Conservation (phyloP, 2,113 vertebrate species). For the Tragulus kanchil region DNA sequence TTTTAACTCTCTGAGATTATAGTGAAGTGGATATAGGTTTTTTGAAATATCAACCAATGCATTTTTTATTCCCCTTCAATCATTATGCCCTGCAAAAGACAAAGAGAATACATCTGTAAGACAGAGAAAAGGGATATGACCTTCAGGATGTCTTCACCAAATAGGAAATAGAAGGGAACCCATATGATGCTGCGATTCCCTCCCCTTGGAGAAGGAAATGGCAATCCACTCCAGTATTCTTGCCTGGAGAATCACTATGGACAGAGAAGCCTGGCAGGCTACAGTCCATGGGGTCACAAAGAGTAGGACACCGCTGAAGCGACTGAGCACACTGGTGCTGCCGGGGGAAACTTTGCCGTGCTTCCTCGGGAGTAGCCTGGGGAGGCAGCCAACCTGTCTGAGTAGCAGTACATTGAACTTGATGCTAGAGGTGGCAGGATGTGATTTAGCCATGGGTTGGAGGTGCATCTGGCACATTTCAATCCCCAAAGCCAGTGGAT, state of each 20-base stretch:
- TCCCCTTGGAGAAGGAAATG: too few relatives aligned
- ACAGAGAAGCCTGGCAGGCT: too few relatives aligned
- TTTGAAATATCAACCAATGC: background rate
- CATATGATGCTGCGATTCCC: background rate
- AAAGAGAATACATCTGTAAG: background rate
- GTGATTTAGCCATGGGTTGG: background rate
- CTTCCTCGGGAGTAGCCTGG: background rate
- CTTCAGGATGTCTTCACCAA: background rate
- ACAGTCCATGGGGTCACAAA: too few relatives aligned
- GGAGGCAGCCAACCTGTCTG: background rate
- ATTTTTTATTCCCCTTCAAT: slow-evolving; percentile 7
- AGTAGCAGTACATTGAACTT: background rate
- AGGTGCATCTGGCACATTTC: background rate
- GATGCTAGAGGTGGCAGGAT: background rate
- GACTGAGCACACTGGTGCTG: too few relatives aligned
- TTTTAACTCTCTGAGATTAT: slow-evolving; percentile 27
- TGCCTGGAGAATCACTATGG: too few relatives aligned
- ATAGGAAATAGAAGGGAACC: background rate
- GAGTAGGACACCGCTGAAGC: too few relatives aligned
- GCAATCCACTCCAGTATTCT: too few relatives aligned
- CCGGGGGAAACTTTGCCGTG: background rate
- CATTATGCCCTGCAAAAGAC: background rate
- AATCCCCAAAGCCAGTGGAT: background rate
- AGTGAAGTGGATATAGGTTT: background rate
- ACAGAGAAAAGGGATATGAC: background rate